Evolutionary conservation across 2,797 vertebrate species (phyloP).

Genomic region (Sebastes itinus): DNA sequence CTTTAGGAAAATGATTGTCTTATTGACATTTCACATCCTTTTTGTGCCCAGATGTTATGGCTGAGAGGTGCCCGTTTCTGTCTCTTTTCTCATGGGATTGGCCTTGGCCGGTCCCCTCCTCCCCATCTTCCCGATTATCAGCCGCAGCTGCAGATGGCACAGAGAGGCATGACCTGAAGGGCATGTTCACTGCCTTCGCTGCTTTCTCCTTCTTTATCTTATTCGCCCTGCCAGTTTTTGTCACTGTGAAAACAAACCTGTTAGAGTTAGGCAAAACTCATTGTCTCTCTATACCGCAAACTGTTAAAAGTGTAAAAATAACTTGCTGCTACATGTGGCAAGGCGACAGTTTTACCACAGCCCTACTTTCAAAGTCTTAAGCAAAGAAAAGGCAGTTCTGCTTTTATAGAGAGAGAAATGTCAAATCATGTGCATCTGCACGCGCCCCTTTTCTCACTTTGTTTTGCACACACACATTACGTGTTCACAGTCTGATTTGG

Average conservation of each 20-base stretch:
- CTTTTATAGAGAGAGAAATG: slow-evolving; percentile 31
- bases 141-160: slow-evolving; percentile 52
- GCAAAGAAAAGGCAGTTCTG: slow-evolving; percentile 45
- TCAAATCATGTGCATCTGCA: slow-evolving; percentile 20
- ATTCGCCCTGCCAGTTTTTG: slow-evolving; percentile 4
- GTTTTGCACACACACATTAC: slow-evolving; percentile 10
- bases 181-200: slow-evolving; percentile 3
- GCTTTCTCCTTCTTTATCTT: not conserved
- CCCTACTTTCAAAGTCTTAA: slow-evolving; percentile 39
- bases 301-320: slow-evolving; percentile 64
- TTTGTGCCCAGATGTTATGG: slow-evolving; percentile 66
- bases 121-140: slow-evolving; percentile 47
- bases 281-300: slow-evolving; percentile 45
- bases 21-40: slow-evolving; percentile 56
- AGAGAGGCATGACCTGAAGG: slow-evolving; percentile 36
- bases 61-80: slow-evolving; percentile 43
- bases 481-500: not conserved
- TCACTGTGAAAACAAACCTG: slow-evolving; percentile 10
- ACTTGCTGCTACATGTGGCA: slow-evolving; percentile 59
- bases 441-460: not conserved
- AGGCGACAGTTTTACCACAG: slow-evolving; percentile 61
- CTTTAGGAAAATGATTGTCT: slow-evolving; percentile 12
- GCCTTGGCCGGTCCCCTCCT: slow-evolving; percentile 53
- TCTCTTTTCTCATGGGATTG: slow-evolving; percentile 52
- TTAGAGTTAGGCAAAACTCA: slow-evolving; percentile 20